Base-by-base conservation (phyloP, 2,888 invertebrate species). In the Diadegma fenestrale region DNA sequence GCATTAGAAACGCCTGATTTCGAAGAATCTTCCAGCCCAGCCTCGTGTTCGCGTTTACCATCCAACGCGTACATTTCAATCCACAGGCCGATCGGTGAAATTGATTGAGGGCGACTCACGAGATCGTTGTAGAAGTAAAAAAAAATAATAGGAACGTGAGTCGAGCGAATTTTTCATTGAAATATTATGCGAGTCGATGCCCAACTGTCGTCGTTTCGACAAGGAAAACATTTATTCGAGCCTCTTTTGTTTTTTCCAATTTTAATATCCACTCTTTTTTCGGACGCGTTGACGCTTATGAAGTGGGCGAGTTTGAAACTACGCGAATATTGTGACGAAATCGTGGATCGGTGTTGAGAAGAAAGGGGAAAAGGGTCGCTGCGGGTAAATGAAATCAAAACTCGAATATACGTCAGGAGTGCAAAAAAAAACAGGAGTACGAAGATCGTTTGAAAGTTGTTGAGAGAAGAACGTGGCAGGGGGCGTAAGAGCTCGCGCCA, bases 381-480 rank as follows among this genome's bases (percentile, higher is more conserved):
- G 22, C 43, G 69, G 68, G 48, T 75, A 78, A 37, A 82, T 61
- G 68, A 78, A 82, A 85, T 87, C 82, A 84, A 76, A 84, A 78
- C 26, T 82, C 19, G 78, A 51, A 66, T 63, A 41, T 48, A 75
- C 41, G 64, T 63, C 26, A 54, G 17, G 58, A 58, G 79, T 45
- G 43, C 33, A 54, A 37, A 61, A 48, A 58, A 76, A 68, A 58
- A 45, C 37, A 8, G 63, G 43, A 45, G 26, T 43, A 64, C 51
- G 61, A 30, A 26, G 54, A 22, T 54, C 22, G 54, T 37, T 30
- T 22, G 63, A 54, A 54, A 78, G 43, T 45, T 72, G 61, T 61
- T 51, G 6, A 10, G 10, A 73, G 45, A 37, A 37, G 22, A 73
- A 48, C 33, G 12, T 14, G 26, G 41, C 43, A 37, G 33, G 63